Percentiles rank a stretch among this genome's conserved stretches.
These are phyloP conservation scores for Ornithorhynchus anatinus DNA, from an alignment of 2,113 vertebrate species.

Conservation along the genomic window DNA sequence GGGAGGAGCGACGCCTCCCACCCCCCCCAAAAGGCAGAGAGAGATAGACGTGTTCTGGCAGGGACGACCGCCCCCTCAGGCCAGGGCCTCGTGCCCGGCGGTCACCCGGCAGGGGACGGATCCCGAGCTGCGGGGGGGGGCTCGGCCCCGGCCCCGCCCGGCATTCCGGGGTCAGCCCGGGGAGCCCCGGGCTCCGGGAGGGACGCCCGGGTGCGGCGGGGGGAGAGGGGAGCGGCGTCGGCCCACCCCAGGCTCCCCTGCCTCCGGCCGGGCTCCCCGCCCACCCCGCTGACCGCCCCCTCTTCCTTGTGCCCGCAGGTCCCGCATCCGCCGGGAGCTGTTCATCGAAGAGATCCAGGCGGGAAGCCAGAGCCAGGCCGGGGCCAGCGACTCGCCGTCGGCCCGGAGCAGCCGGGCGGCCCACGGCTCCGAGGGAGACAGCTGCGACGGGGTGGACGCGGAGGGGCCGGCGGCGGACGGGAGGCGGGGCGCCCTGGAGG, in stretches of 20 bases:
- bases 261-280: not conserved
- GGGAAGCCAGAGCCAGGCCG: conserved; percentile 81
- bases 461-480: conserved; percentile 77
- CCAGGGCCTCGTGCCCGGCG: no score
- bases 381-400: conserved; percentile 87
- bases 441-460: conserved; percentile 92
- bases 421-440: conserved; percentile 89
- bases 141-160: no score
- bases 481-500: conserved; percentile 73
- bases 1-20: no score
- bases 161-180: no score
- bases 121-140: no score
- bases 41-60: no score
- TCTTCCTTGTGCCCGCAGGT: conserved; percentile 72
- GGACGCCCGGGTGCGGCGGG: no score
- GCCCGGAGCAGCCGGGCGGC: conserved; percentile 78
- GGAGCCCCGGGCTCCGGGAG: no score
- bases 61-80: no score
- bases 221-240: not conserved
- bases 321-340: conserved; percentile 95
- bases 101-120: no score
- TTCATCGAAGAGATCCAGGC: conserved; percentile 98
- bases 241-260: accelerated
- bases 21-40: no score
- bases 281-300: not conserved